phyloP scores from a whole-genome alignment of 1,140 invertebrate genomes.

The Kradibia gibbosae region DNA sequence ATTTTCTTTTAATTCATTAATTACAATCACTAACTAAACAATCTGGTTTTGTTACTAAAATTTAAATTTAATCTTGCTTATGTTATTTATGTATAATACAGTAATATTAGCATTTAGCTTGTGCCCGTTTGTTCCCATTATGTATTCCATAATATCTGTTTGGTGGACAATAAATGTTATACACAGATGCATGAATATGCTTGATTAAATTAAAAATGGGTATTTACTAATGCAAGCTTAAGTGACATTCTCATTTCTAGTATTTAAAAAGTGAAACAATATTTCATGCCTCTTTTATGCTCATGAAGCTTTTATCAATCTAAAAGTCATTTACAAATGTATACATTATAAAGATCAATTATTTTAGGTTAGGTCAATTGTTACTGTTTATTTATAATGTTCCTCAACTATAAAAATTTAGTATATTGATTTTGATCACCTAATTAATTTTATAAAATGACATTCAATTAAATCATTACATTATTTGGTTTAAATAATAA shows the following conservation, averaged over 20 bases:
- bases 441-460: neutral
- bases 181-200: no score
- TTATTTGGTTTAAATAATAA: no score
- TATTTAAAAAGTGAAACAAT: neutral
- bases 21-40: neutral
- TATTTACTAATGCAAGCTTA: no score
- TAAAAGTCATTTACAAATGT: neutral
- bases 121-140: no score
- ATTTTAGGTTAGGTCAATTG: constrained; percentile 31
- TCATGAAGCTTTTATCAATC: neutral
- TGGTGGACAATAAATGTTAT: no score
- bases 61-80: neutral
- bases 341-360: neutral
- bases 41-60: neutral
- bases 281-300: no score
- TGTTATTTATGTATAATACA: no score
- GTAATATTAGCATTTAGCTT: no score
- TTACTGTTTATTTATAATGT: constrained; percentile 16
- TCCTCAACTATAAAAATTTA: neutral
- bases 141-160: no score
- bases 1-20: constrained; percentile 1
- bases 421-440: neutral
- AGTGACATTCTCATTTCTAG: no score
- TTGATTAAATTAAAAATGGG: no score
- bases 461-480: neutral